phyloP scores from a whole-genome alignment of 2,888 invertebrate genomes.

The Dicroscelio sp. region DNA sequence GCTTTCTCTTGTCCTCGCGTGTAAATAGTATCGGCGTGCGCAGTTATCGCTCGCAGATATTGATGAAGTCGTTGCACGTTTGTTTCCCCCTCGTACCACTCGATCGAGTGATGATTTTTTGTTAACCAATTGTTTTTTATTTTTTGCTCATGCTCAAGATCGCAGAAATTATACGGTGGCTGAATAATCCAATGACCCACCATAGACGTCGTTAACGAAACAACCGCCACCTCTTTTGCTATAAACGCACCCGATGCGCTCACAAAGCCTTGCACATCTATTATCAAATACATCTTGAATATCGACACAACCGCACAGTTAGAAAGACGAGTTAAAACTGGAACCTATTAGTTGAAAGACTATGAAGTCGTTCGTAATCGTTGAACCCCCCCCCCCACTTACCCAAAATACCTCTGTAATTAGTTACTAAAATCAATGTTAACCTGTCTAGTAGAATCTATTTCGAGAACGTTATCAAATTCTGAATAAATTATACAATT shows the following conservation, averaged over 20 bases:
- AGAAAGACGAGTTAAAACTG: not conserved
- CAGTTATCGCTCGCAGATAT: not conserved
- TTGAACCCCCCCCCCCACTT: too few relatives aligned
- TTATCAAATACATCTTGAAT: slow-evolving; percentile 7
- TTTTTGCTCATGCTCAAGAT: not conserved
- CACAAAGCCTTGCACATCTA: slow-evolving; percentile 40
- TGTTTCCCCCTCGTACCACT: not conserved
- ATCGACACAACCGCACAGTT: not conserved
- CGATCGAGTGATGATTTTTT: not conserved
- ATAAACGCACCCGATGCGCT: not conserved
- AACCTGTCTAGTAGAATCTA: slow-evolving; percentile 77
- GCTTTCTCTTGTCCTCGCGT: not conserved
- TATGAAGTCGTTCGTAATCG: too few relatives aligned
- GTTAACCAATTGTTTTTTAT: slow-evolving; percentile 17
- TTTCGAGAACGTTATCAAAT: slow-evolving; percentile 87
- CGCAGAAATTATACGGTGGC: not conserved
- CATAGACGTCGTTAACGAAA: not conserved
- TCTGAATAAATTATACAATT: slow-evolving; percentile 85
- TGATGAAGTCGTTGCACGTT: not conserved
- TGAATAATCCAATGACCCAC: slow-evolving; percentile 26
- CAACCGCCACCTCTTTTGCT: slow-evolving; percentile 21
- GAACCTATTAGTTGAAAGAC: too few relatives aligned
- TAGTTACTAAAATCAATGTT: slow-evolving; percentile 38
- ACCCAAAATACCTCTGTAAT: too few relatives aligned
- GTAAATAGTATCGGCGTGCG: not conserved